phyloP scores from a whole-genome alignment of 2,113 vertebrate genomes.

The Hydrochoerus hydrochaeris region DNA sequence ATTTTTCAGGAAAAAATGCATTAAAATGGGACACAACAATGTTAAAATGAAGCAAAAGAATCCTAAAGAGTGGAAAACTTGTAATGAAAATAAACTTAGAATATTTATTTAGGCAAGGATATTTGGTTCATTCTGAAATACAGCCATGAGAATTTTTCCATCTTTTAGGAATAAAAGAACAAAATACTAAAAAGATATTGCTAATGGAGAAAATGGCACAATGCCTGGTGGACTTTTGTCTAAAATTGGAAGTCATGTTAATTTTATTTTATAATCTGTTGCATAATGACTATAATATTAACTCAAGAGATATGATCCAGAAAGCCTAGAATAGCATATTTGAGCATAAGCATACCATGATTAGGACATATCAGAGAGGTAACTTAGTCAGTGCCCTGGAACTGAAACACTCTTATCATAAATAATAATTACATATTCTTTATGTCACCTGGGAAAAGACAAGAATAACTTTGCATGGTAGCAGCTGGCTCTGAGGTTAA shows the following conservation, averaged over 20 bases:
- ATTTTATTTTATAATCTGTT: slow-evolving; percentile 29
- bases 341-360: neutral
- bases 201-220: slow-evolving; percentile 14
- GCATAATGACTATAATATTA: neutral
- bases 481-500: neutral
- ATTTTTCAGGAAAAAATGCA: neutral
- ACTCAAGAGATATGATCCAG: neutral
- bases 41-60: neutral
- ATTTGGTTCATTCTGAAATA: slow-evolving; percentile 50
- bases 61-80: neutral
- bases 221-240: neutral
- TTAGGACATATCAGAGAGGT: neutral
- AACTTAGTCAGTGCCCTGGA: neutral
- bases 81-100: neutral
- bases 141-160: neutral
- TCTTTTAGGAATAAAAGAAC: slow-evolving; percentile 5
- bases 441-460: neutral
- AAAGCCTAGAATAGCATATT: neutral
- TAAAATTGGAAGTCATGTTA: slow-evolving; percentile 39
- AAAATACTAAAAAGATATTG: slow-evolving; percentile 22
- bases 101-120: neutral
- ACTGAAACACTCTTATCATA: neutral
- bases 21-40: slow-evolving; percentile 10
- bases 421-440: neutral
- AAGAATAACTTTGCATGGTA: neutral